These are phyloP conservation scores for Palythoa grandis DNA, from an alignment of 92 coral and sea anemone genomes.

Conservation along the genomic window DNA sequence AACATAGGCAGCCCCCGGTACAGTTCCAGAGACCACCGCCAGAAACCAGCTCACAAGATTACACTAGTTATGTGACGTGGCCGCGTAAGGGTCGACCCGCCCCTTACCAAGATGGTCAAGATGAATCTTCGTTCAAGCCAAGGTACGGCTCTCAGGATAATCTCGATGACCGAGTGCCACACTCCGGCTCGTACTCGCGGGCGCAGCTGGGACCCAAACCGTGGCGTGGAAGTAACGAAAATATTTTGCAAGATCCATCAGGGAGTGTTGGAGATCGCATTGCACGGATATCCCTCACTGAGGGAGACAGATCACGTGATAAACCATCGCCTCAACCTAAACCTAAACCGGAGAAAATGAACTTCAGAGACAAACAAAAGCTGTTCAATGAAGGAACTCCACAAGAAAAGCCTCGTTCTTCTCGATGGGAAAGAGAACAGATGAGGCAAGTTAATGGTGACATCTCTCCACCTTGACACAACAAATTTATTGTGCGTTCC, in stretches of 20 bases:
- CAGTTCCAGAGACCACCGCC: constrained; percentile 52
- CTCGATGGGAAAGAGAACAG: constrained; percentile 85
- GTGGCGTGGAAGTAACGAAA: constrained; percentile 70
- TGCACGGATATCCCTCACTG: constrained; percentile 75
- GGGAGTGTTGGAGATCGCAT: constrained; percentile 71
- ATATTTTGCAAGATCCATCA: constrained; percentile 57
- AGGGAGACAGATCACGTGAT: constrained; percentile 69
- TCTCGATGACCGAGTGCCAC: constrained; percentile 61
- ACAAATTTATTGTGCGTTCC: background rate
- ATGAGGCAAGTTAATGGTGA: constrained; percentile 62
- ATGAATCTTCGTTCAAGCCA: constrained; percentile 47
- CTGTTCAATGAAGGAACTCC: constrained; percentile 87
- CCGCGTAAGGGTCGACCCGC: constrained; percentile 79
- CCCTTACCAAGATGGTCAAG: constrained; percentile 52
- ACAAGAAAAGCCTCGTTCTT: constrained; percentile 61
- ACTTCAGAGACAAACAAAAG: constrained; percentile 90
- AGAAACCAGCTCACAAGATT: constrained; percentile 54
- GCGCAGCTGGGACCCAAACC: constrained; percentile 69
- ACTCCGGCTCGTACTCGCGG: constrained; percentile 57
- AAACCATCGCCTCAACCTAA: constrained; percentile 75
- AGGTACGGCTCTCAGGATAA: constrained; percentile 52
- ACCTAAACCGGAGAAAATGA: constrained; percentile 85
- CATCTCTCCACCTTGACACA: constrained; percentile 42
- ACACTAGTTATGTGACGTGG: constrained; percentile 73
- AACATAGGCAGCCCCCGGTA: background rate